A percentile compares a stretch with the other conserved stretches of the same genome.
These are phyloP conservation scores for Gymnarchus niloticus DNA, from an alignment of 2,113 vertebrate species.

Conservation along the genomic window DNA sequence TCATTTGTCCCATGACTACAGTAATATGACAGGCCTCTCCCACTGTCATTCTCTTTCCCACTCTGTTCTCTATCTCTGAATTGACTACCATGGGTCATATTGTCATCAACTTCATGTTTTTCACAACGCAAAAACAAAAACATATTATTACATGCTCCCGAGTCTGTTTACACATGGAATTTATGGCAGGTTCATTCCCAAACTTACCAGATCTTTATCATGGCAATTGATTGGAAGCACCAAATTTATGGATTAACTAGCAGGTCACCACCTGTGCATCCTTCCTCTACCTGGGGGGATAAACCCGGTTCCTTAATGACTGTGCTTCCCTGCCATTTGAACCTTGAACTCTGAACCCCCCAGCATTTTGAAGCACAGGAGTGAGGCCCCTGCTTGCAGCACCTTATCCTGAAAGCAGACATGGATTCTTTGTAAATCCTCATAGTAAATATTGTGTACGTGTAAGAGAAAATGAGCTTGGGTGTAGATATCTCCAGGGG, in stretches of 20 bases:
- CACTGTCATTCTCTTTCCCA: too few species aligned
- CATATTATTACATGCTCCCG: neutral
- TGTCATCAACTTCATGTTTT: neutral
- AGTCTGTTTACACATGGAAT: neutral
- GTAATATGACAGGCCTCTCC: too few species aligned
- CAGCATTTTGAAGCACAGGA: neutral
- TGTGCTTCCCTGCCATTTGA: neutral
- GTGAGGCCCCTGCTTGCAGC: neutral
- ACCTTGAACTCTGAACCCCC: neutral
- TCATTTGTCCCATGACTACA: neutral
- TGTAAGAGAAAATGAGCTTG: neutral
- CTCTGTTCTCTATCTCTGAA: neutral
- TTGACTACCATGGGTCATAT: neutral
- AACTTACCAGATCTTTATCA: neutral
- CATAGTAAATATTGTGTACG: neutral
- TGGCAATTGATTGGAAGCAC: neutral
- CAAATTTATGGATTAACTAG: neutral
- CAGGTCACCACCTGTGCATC: neutral
- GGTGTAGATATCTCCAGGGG: slow-evolving; percentile 27
- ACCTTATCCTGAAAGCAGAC: neutral
- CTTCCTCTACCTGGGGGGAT: neutral
- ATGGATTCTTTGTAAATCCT: neutral
- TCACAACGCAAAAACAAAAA: neutral
- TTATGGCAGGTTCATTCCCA: neutral
- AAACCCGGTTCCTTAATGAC: neutral